A percentile compares a stretch with the other conserved stretches of the same genome.
Evolutionary conservation across 2,888 invertebrate species (phyloP).

Genomic region (Drosophila rubida): DNA sequence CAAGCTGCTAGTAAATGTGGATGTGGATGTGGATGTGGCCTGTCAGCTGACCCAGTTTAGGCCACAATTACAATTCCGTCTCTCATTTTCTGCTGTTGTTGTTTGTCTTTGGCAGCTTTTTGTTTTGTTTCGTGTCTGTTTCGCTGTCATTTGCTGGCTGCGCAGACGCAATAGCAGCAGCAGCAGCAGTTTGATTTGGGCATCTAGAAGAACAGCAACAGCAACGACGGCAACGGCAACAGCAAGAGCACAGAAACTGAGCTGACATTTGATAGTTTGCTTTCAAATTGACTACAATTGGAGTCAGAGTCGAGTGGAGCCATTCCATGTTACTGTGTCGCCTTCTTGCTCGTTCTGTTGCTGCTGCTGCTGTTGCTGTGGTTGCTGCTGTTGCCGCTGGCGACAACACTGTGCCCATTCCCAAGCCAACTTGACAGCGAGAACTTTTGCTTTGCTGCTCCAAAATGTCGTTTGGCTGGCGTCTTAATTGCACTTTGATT

Average conservation of each 20-base stretch:
- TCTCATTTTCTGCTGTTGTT: slow-evolving; percentile 44
- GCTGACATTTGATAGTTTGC: slow-evolving; percentile 80
- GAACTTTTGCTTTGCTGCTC: slow-evolving; percentile 53
- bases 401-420: slow-evolving; percentile 69
- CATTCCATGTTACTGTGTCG: slow-evolving; percentile 70
- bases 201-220: slow-evolving; percentile 52
- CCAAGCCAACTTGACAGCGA: slow-evolving; percentile 52
- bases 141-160: slow-evolving; percentile 44
- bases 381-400: slow-evolving; percentile 47
- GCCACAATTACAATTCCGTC: slow-evolving; percentile 78
- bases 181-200: slow-evolving; percentile 59
- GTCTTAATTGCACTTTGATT: slow-evolving; percentile 71
- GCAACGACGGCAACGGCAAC: no score
- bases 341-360: slow-evolving; percentile 53
- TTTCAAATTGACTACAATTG: slow-evolving; percentile 80
- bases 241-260: slow-evolving; percentile 35
- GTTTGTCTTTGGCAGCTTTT: slow-evolving; percentile 32
- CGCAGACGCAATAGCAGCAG: slow-evolving; percentile 66
- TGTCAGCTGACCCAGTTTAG: slow-evolving; percentile 76
- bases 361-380: slow-evolving; percentile 6
- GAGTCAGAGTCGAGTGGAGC: slow-evolving; percentile 41
- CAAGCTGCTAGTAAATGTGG: slow-evolving; percentile 34
- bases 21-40: slow-evolving; percentile 9
- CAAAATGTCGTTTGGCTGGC: slow-evolving; percentile 50
- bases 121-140: slow-evolving; percentile 37